Conservation (phyloP, 2,797 vertebrate genomes). For the Otolemur crassicaudatus region DNA sequence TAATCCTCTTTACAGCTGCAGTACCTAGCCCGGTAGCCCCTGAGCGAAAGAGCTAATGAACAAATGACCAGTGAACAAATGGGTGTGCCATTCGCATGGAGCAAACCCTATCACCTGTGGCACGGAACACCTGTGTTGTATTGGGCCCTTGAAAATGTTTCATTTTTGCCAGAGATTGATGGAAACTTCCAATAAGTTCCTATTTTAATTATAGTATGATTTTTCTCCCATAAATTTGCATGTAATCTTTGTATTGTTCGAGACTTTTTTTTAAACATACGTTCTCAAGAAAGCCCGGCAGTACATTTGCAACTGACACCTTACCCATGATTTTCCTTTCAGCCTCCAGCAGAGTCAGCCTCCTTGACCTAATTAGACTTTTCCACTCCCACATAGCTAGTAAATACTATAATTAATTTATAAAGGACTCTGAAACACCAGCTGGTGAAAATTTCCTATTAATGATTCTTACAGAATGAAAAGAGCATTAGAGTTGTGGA, state of each 20-base stretch:
- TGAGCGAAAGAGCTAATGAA: background rate
- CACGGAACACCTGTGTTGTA: background rate
- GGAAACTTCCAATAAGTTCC: constrained; percentile 14
- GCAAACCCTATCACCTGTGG: background rate
- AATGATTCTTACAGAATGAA: constrained; percentile 47
- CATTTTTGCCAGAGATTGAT: background rate
- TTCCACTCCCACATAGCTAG: constrained; percentile 53
- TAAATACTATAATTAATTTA: constrained; percentile 80
- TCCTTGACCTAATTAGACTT: constrained; percentile 79
- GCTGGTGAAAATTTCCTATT: constrained; percentile 62
- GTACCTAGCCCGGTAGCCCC: background rate
- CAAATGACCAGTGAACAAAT: background rate
- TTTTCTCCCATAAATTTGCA: background rate
- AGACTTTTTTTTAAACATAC: background rate
- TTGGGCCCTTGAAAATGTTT: background rate
- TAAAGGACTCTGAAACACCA: constrained; percentile 75
- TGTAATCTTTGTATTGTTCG: background rate
- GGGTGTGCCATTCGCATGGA: background rate
- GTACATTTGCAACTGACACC: constrained; percentile 32
- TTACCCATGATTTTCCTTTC: constrained; percentile 42
- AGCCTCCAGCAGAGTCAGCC: constrained; percentile 39
- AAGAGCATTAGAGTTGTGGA: constrained; percentile 29
- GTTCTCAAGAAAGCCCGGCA: background rate
- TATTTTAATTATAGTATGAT: background rate
- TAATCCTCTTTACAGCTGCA: background rate